These are phyloP conservation scores for Phaethon lepturus DNA, from an alignment of 2,113 vertebrate species.

Conservation along the genomic window DNA sequence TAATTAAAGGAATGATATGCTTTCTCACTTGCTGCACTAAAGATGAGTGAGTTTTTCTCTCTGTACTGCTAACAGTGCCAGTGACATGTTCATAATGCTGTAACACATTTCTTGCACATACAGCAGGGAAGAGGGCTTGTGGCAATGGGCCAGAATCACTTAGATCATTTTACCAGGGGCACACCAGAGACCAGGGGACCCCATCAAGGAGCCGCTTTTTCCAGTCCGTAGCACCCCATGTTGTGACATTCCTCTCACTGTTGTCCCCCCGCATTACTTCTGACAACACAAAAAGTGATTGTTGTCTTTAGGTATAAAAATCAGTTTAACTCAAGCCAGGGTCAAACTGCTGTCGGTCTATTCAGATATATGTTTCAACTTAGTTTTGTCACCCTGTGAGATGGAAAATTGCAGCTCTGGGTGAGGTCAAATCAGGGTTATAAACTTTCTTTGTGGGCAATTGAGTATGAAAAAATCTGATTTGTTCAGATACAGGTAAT, in stretches of 20 bases:
- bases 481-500: background rate
- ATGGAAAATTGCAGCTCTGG: slow-evolving; percentile 38
- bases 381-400: slow-evolving; percentile 44
- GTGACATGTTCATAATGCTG: slow-evolving; percentile 70
- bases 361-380: slow-evolving; percentile 62
- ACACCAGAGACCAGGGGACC: slow-evolving; percentile 76
- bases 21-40: background rate
- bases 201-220: slow-evolving; percentile 74
- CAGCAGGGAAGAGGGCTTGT: slow-evolving; percentile 64
- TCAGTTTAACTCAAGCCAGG: slow-evolving; percentile 78
- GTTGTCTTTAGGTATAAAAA: slow-evolving; percentile 81
- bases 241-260: slow-evolving; percentile 79
- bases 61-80: slow-evolving; percentile 43
- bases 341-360: slow-evolving; percentile 78
- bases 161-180: slow-evolving; percentile 86
- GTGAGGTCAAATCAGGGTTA: slow-evolving; percentile 29
- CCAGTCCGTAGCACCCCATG: slow-evolving; percentile 76
- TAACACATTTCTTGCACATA: slow-evolving; percentile 59
- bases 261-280: slow-evolving; percentile 55
- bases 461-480: slow-evolving; percentile 7
- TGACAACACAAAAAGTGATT: slow-evolving; percentile 59
- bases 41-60: slow-evolving; percentile 37
- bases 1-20: slow-evolving; percentile 1
- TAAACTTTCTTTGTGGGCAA: slow-evolving; percentile 13
- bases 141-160: slow-evolving; percentile 83